Evolutionary conservation across 2,113 vertebrate genomes (phyloP), one percentile per base, ranked within the genome.

Genomic region (Hypanus sabinus): DNA sequence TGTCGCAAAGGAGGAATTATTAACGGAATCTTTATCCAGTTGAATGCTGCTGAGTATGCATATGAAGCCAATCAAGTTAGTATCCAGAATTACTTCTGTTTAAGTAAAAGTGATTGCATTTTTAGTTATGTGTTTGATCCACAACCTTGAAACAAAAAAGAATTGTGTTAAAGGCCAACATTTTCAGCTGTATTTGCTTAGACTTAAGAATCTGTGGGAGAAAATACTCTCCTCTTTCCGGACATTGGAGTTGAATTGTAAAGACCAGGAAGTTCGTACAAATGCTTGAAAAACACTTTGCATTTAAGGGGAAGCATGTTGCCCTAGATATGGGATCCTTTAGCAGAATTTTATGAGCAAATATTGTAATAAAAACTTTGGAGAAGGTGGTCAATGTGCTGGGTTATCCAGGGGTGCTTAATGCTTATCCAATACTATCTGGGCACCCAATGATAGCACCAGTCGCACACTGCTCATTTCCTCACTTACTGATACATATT

Each of bases 181-280:
- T n/a, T 71, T 71, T 92, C 65, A 92, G 62, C 65, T 38, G 36
- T 92, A 65, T 92, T 92, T 92, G 90, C 90, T 92, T 92, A 71
- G 68, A 9, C 36, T 92, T 38, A 71, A 36, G 65, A 92, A 20
- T 20, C 68, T 73, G 18, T 92, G 90, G 22, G 65, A 92, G 90
- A 92, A 46, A 92, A 20, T 33, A 46, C 65, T 27, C 62, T 24
- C 65, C 88, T 18, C 88, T 92, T 92, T 92, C 62, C 88, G 88
- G 88, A 71, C n/a, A 24, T 62, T 71, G 88, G 16, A 70, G 68
- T 92, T 92, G 90, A 92, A 70, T 92, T 92, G 30, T 92, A 20
- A 73, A 46, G 36, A 60, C 68, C 90, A 71, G 90, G 90, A 92
- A 92, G 36, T 16, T 18, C 70, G 65, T 20, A 36, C 30, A 68